Base-by-base conservation (phyloP, 1,140 invertebrate species). In the Hyposmocoma kahamanoa region DNA sequence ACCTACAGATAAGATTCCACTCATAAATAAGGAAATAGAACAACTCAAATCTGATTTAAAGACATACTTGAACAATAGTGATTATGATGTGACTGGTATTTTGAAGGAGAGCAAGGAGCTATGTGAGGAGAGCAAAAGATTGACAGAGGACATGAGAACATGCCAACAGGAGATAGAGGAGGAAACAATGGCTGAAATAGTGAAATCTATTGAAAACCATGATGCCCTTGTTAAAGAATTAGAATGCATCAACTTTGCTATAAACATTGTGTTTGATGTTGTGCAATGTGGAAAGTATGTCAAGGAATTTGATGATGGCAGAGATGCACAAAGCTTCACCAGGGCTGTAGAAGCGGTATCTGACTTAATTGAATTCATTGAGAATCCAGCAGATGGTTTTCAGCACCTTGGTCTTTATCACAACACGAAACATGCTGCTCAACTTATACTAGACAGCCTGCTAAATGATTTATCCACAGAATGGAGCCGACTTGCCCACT, bases 181-280 rank as follows among this genome's bases (percentile, higher is more conserved):
- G 43, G 62, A 89, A 71, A 86, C 88, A n/a, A 88, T 89, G 68
- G 81, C 87, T 42, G 87, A 91, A 61, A 74, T 92, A 34, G 62
- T 84, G 3, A 84, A 87, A 47, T 88, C 88, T 0, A 87, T 87
- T 8, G 84, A 87, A 38, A 89, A 89, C 59, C 71, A 91, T 51
- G 72, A 89, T 42, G 74, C 74, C 52, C 68, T 91, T 20, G 78
- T 86, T 6, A 70, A 85, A 46, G 82, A 88, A 36, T 63, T 91
- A 24, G 72, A 88, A 55, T 84, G 84, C 44, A 77, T 88, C 0
- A 87, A 88, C 18, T 86, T 87, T 58, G 81, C 85, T 50, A 44
- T 90, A 6, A 70, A 84, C 21, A 72, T 91, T 36, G 75, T 90
- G 0, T 70, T 66, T 54, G 85, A 89, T 56, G 64, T 91, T 1